Evolutionary conservation across 2,888 invertebrate species (phyloP).

Genomic region (Timema cristinae): DNA sequence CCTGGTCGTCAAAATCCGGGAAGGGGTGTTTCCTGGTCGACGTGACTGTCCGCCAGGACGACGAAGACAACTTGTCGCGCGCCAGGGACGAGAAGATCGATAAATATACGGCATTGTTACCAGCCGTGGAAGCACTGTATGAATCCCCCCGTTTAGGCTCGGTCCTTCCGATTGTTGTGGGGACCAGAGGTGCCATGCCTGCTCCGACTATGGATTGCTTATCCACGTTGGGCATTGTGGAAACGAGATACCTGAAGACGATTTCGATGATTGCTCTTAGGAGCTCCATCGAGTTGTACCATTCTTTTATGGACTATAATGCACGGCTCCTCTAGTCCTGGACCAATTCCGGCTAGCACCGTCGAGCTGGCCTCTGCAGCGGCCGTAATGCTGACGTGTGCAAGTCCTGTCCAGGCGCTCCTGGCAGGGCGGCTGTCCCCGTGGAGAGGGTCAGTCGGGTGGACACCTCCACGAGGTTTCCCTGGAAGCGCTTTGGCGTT

Average conservation of each 20-base stretch:
- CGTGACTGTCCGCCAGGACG: constrained; percentile 36
- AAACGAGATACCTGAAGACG: constrained; percentile 30
- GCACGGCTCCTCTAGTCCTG: no score
- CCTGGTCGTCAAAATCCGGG: constrained; percentile 36
- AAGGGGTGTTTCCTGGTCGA: constrained; percentile 37
- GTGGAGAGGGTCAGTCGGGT: no score
- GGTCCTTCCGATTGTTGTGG: constrained; percentile 39
- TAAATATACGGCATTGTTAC: constrained; percentile 34
- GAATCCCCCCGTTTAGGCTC: constrained; percentile 24
- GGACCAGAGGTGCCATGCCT: constrained; percentile 40
- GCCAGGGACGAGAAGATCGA: constrained; percentile 34
- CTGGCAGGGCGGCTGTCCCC: no score
- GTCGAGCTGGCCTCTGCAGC: no score
- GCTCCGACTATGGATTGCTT: constrained; percentile 35
- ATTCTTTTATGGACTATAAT: no score
- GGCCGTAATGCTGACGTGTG: no score
- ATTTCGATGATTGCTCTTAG: constrained; percentile 37
- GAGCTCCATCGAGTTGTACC: constrained; percentile 34
- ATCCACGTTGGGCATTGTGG: constrained; percentile 32
- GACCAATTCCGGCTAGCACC: no score
- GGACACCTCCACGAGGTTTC: no score
- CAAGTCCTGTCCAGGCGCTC: no score
- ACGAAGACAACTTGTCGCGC: constrained; percentile 30
- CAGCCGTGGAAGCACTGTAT: constrained; percentile 23
- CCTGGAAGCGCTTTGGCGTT: no score